Evolutionary conservation across 2,113 vertebrate species (phyloP).

Genomic region (Syngnathoides biaculeatus): DNA sequence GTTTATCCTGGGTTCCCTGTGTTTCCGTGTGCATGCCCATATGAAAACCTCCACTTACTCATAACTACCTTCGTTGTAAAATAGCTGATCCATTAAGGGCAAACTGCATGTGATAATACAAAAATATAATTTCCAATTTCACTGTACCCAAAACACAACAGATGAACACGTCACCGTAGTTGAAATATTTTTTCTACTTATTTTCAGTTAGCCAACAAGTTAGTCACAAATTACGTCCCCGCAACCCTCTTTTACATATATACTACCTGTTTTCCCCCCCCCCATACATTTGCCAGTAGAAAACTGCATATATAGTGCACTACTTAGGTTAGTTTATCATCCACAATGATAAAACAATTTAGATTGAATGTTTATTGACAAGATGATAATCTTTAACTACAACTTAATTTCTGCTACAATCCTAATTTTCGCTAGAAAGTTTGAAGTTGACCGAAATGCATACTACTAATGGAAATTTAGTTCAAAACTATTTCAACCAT

Average conservation of each 20-base stretch:
- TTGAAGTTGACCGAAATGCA: neutral
- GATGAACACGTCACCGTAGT: neutral
- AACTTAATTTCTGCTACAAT: neutral
- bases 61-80: conserved; percentile 18
- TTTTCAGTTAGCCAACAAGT: neutral
- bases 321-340: neutral
- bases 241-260: neutral
- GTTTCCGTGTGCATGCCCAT: neutral
- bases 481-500: neutral
- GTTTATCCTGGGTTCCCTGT: neutral
- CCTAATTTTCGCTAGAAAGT: neutral
- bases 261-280: neutral
- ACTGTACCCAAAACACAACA: neutral
- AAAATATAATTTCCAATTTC: neutral
- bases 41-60: neutral
- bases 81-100: conserved; percentile 15
- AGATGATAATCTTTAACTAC: neutral
- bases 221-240: neutral
- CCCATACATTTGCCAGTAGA: neutral
- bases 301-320: neutral
- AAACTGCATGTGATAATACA: neutral
- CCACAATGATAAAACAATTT: neutral
- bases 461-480: neutral
- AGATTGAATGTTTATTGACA: neutral
- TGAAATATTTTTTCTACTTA: neutral